Evolutionary conservation across 2,797 vertebrate species (phyloP).

Genomic region (Peromyscus nudipes): DNA sequence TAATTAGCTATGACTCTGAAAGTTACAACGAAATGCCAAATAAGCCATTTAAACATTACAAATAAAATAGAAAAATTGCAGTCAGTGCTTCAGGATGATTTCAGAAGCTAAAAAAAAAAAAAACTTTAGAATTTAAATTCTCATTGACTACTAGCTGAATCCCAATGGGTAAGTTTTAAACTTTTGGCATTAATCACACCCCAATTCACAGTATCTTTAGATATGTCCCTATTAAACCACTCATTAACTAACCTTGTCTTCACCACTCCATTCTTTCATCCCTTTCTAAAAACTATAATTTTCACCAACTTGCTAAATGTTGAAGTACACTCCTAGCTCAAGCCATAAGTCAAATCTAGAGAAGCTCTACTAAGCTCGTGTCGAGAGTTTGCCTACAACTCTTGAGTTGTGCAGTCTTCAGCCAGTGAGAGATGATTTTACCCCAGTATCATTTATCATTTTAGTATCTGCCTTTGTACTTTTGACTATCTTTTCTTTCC

Average conservation of each 20-base stretch:
- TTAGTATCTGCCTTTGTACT: not conserved
- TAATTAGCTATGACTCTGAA: slow-evolving; percentile 71
- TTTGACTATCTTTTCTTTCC: slow-evolving; percentile 11
- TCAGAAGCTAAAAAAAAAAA: slow-evolving; percentile 60
- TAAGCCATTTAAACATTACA: slow-evolving; percentile 61
- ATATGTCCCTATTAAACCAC: not conserved
- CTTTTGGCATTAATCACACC: not conserved
- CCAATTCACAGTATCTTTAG: slow-evolving; percentile 38
- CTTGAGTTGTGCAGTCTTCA: not conserved
- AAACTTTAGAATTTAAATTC: slow-evolving; percentile 67
- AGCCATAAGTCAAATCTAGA: slow-evolving; percentile 16
- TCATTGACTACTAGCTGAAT: slow-evolving; percentile 40
- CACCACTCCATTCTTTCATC: not conserved
- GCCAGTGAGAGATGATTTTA: not conserved
- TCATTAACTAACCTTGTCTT: slow-evolving; percentile 48
- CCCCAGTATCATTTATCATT: not conserved
- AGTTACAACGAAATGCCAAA: slow-evolving; percentile 67
- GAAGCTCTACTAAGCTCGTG: not conserved
- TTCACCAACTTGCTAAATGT: slow-evolving; percentile 29
- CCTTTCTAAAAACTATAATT: slow-evolving; percentile 3
- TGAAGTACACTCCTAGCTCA: not conserved
- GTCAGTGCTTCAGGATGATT: slow-evolving; percentile 16
- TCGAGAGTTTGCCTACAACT: not conserved
- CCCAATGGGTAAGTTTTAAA: slow-evolving; percentile 26
- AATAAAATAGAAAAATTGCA: not conserved